Evolutionary conservation across 1,140 invertebrate species (phyloP), one percentile per base, ranked within the genome.

Genomic region (Mactra quadrangularis): DNA sequence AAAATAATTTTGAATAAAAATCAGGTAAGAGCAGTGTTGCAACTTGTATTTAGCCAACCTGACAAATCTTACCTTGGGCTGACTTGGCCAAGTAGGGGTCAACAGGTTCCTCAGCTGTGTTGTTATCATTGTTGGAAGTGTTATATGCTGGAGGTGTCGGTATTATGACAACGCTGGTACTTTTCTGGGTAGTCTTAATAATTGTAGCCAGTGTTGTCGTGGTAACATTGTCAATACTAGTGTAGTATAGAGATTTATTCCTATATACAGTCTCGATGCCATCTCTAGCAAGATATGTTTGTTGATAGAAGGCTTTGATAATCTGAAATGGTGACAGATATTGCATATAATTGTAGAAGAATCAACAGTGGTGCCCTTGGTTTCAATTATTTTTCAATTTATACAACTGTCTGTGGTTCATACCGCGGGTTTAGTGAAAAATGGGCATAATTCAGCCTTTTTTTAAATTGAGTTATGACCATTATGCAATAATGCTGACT

Each of bases 221-320:
- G n/a, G 53, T 22, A 17, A 41, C 27, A 27, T 3, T 52, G 4
- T 9, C 13, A 31, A 68, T 22, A 1, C 59, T 9, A 1, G 15
- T 45, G 41, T 81, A 81, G 29, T 81, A 50, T 33, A 81, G 66
- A 59, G 35, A 17, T 31, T 57, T 68, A 17, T 57, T 33, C 13
- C 22, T 29, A 60, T 70, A 81, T 27, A 70, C 70, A 82, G 76
- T 86, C 82, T 71, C 87, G 52, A 19, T 62, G 19, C 86, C 86
- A 31, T 59, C 96, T 78, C 97, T 95, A 84, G 95, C 94, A 89
- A 95, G 95, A 93, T 98, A 98, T 50, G 97, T 96, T 89, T 97
- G 95, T 88, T 96, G 96, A 94, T 99, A 98, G 93, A 99, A 99
- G 86, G 96, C 96, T 92, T 98, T 96, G 87, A 99, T 98, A 92